These are phyloP conservation scores for Grapholita molesta DNA, from an alignment of 1,140 invertebrate species.

Conservation along the genomic window DNA sequence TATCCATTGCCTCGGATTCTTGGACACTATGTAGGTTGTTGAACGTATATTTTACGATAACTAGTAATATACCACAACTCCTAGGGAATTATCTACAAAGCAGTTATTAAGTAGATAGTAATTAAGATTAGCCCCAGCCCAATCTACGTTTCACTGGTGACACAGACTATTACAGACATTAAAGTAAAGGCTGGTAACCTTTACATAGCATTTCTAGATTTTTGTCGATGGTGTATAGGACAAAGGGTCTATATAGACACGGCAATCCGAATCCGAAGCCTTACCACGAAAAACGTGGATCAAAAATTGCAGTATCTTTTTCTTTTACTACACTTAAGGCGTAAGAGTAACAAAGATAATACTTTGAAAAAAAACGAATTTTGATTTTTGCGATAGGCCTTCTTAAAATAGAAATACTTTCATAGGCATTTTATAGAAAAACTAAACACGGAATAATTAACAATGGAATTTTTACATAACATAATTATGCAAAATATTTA, in stretches of 20 bases:
- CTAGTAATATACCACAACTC: not conserved
- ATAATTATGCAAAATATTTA: no score
- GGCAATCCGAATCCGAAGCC: not conserved
- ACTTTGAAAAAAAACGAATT: no score
- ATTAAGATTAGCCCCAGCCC: slow-evolving; percentile 14
- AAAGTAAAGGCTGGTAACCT: not conserved
- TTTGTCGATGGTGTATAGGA: not conserved
- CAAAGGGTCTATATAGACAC: not conserved
- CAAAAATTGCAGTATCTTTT: no score
- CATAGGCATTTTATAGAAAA: no score
- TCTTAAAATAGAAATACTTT: no score
- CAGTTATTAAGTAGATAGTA: slow-evolving; percentile 16
- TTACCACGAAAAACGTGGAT: no score
- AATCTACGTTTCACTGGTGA: slow-evolving; percentile 2
- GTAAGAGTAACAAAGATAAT: no score
- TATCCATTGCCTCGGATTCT: slow-evolving; percentile 58
- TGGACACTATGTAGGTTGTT: not conserved
- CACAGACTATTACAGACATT: slow-evolving; percentile 2
- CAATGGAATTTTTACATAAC: no score
- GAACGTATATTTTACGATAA: not conserved
- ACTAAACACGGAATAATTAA: no score
- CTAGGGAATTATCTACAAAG: slow-evolving; percentile 3
- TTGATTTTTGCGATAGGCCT: no score
- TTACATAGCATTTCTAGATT: not conserved
- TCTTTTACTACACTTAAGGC: no score